These are phyloP conservation scores for Loris lydekkerianus DNA, from an alignment of 2,797 vertebrate genomes.

Conservation along the genomic window DNA sequence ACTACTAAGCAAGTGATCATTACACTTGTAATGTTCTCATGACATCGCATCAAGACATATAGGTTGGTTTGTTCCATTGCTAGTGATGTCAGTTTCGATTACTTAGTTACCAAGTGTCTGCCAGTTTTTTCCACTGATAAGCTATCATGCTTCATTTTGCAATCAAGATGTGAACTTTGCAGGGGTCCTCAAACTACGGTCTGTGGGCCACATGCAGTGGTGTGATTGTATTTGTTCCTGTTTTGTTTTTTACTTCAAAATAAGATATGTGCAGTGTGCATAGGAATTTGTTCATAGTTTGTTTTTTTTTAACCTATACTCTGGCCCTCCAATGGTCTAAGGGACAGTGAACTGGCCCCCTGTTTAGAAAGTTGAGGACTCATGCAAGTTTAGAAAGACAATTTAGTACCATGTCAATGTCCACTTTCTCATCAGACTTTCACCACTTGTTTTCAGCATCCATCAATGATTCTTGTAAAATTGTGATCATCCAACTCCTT, in stretches of 20 bases:
- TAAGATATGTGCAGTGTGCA: too few species aligned
- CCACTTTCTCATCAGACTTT: conserved; percentile 39
- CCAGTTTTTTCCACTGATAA: conserved; percentile 41
- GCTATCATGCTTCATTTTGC: neutral
- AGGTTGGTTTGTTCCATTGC: conserved; percentile 35
- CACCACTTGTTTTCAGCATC: neutral
- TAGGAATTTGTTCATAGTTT: too few species aligned
- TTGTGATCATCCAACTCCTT: neutral
- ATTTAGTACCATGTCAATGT: neutral
- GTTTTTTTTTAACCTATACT: too few species aligned
- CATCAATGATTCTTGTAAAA: conserved; percentile 8
- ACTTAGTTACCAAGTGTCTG: neutral
- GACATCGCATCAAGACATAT: neutral
- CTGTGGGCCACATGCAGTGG: too few species aligned
- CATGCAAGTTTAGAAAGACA: neutral
- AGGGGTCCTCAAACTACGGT: too few species aligned
- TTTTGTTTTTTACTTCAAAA: too few species aligned
- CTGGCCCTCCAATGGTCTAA: too few species aligned
- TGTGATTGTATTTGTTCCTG: too few species aligned
- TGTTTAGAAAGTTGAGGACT: too few species aligned
- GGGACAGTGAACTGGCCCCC: too few species aligned
- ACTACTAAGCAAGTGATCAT: neutral
- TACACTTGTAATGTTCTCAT: neutral
- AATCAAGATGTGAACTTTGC: conserved; percentile 11
- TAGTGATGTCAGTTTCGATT: conserved; percentile 32